Evolutionary conservation across 35 echinoderm and acorn worm genomes (phyloP).

Genomic region (Apostichopus parvimensis): DNA sequence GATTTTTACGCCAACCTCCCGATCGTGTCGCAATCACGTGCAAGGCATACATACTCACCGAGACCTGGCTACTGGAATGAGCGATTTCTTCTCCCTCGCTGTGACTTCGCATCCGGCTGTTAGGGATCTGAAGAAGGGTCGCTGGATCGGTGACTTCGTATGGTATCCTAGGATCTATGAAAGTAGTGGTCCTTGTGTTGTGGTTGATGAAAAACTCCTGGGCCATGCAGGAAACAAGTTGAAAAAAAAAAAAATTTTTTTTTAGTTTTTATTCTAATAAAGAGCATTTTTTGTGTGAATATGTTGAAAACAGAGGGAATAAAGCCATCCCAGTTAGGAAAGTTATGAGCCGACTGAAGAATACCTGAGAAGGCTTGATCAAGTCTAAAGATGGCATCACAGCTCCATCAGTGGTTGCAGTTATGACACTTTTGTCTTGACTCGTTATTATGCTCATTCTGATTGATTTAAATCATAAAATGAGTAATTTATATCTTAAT

Average conservation of each 20-base stretch:
- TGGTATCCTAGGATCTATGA: slow-evolving; percentile 96
- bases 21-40: no score
- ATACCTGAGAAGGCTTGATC: no score
- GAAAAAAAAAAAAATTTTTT: not conserved
- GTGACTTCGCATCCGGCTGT: slow-evolving; percentile 64
- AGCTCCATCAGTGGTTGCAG: no score
- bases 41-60: slow-evolving; percentile 43
- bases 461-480: no score
- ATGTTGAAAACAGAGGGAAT: no score
- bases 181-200: slow-evolving; percentile 81
- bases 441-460: no score
- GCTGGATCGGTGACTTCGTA: slow-evolving; percentile 63
- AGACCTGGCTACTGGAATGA: slow-evolving; percentile 30
- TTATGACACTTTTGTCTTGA: no score
- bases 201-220: slow-evolving; percentile 98
- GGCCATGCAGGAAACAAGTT: not conserved
- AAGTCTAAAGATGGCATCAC: no score
- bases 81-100: slow-evolving; percentile 92
- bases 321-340: not conserved
- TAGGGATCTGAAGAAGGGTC: slow-evolving; percentile 67
- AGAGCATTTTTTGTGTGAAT: no score
- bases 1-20: no score
- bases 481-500: no score
- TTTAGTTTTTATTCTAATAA: not conserved
- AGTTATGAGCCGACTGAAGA: no score